phyloP scores from a whole-genome alignment of 2,888 invertebrate species.

The Vandiemenella viatica region DNA sequence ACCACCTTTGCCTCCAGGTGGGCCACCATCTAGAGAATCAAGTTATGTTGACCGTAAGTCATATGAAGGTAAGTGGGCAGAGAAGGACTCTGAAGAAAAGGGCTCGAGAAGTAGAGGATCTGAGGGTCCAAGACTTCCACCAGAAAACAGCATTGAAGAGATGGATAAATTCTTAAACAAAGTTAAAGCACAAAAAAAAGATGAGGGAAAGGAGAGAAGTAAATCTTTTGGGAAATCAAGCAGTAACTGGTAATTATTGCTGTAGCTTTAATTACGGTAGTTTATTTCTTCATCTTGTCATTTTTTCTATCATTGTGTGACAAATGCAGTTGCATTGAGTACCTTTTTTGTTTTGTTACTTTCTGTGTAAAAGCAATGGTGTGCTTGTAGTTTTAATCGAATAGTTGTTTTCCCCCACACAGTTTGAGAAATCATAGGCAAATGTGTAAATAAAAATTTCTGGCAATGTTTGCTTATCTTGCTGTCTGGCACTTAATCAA shows the following conservation, averaged over 20 bases:
- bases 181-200: slow-evolving; percentile 40
- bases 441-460: too few relatives aligned
- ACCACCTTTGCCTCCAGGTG: slow-evolving; percentile 12
- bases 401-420: too few relatives aligned
- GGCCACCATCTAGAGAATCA: slow-evolving; percentile 20
- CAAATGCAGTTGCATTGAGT: too few relatives aligned
- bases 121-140: slow-evolving; percentile 10
- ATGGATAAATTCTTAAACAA: slow-evolving; percentile 40
- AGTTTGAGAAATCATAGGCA: too few relatives aligned
- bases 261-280: too few relatives aligned
- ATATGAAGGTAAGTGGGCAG: slow-evolving; percentile 50
- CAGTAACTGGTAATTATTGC: slow-evolving; percentile 7
- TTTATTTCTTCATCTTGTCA: too few relatives aligned
- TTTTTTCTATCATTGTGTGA: too few relatives aligned
- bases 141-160: slow-evolving; percentile 31
- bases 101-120: slow-evolving; percentile 13
- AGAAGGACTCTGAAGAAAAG: slow-evolving; percentile 33
- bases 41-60: slow-evolving; percentile 43
- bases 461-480: too few relatives aligned
- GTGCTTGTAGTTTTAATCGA: too few relatives aligned
- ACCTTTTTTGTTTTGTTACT: too few relatives aligned
- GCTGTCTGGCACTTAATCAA: too few relatives aligned
- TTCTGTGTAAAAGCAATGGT: too few relatives aligned
- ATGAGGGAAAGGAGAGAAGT: slow-evolving; percentile 24
- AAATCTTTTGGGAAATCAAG: slow-evolving; percentile 6